Conservation (phyloP, 2,113 vertebrate species). For the Thomomys bottae region DNA sequence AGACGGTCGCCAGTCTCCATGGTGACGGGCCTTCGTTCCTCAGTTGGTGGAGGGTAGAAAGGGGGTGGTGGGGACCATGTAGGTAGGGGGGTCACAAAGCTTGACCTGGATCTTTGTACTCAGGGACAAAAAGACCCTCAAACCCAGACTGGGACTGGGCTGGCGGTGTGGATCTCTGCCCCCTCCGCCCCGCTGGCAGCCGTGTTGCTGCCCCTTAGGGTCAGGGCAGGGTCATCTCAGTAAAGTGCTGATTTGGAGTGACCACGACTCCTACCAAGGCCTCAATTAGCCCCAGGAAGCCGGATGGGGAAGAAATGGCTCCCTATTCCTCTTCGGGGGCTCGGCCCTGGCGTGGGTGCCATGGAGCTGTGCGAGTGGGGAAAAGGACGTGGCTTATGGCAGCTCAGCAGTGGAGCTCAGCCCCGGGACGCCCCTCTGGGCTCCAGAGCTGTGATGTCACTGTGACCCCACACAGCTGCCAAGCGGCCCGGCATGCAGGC, state of each 20-base stretch:
- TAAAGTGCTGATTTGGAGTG: slow-evolving; percentile 73
- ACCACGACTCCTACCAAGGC: slow-evolving; percentile 61
- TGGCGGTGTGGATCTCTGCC: background rate
- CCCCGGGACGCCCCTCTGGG: background rate
- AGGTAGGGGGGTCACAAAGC: too few relatives aligned
- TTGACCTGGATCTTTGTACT: background rate
- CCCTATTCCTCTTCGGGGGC: background rate
- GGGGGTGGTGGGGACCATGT: background rate
- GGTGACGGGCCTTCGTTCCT: background rate
- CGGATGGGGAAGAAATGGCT: slow-evolving; percentile 66
- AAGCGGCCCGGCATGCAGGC: slow-evolving; percentile 37
- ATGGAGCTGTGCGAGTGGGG: background rate
- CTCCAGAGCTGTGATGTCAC: slow-evolving; percentile 62
- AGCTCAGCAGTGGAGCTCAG: background rate
- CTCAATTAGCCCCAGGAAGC: slow-evolving; percentile 71
- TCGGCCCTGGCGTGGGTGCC: background rate
- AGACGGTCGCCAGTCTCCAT: background rate
- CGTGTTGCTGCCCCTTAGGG: slow-evolving; percentile 19
- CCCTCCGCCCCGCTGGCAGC: background rate
- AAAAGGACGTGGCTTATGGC: background rate
- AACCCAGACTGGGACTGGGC: background rate
- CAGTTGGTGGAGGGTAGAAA: background rate
- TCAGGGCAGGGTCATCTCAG: slow-evolving; percentile 59
- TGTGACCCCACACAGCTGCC: slow-evolving; percentile 58
- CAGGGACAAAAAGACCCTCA: background rate